Evolutionary conservation across 1,140 invertebrate genomes (phyloP).

Genomic region (Wasmannia auropunctata): DNA sequence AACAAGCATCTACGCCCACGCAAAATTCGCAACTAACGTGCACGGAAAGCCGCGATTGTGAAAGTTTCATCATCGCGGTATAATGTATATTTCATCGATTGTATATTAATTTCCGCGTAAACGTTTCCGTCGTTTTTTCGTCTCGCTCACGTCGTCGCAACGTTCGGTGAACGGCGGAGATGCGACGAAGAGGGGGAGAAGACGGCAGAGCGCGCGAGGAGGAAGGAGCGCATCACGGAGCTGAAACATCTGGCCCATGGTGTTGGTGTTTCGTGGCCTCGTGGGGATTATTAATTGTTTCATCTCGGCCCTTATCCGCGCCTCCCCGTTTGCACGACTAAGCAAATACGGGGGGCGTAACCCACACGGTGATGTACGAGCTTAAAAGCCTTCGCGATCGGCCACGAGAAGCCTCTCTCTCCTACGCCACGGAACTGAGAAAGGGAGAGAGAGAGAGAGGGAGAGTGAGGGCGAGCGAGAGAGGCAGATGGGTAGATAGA

Average conservation of each 20-base stretch:
- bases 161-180: slow-evolving; percentile 42
- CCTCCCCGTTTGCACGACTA: slow-evolving; percentile 82
- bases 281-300: slow-evolving; percentile 84
- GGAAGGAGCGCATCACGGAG: slow-evolving; percentile 56
- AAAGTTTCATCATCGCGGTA: slow-evolving; percentile 7
- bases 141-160: not conserved
- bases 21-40: not conserved
- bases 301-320: slow-evolving; percentile 82
- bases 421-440: slow-evolving; percentile 20
- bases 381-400: slow-evolving; percentile 83
- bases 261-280: slow-evolving; percentile 73
- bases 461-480: slow-evolving; percentile 56
- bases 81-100: slow-evolving; percentile 19
- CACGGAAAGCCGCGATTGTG: slow-evolving; percentile 16
- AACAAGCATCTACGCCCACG: not conserved
- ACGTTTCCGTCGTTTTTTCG: not conserved
- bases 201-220: not conserved
- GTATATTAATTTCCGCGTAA: slow-evolving; percentile 9
- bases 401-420: slow-evolving; percentile 58
- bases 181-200: not conserved
- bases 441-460: slow-evolving; percentile 62
- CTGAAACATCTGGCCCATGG: slow-evolving; percentile 71
- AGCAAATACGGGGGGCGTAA: slow-evolving; percentile 85
- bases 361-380: slow-evolving; percentile 83
- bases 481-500: slow-evolving; percentile 55